Evolutionary conservation across 1,140 invertebrate genomes (phyloP), one percentile per base, ranked within the genome.

Genomic region (Helicoverpa zea): DNA sequence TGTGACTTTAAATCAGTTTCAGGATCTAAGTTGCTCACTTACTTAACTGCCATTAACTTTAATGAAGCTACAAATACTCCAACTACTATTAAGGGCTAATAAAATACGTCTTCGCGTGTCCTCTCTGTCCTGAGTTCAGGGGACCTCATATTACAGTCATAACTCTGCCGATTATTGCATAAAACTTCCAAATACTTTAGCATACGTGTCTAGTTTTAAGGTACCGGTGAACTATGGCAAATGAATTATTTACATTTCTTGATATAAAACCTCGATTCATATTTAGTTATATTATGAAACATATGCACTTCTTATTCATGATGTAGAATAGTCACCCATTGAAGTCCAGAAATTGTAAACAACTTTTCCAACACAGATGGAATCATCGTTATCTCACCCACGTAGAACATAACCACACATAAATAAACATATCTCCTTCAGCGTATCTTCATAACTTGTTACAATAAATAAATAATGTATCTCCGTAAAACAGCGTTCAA

Each of bases 1-100:
- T 54, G 68, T 72, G 68, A 72, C 68, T 72, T 72, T 72, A 72
- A 72, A 72, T 72, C 68, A 72, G 68, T 72, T 72, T 29, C 16
- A 52, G 49, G 49, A 72, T 72, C 52, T 52, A 72, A 72, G 18
- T 72, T 23, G 18, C 47, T 23, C 47, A 72, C 18, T 51, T 72
- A 72, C 68, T 72, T 72, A 72, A 72, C 49, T 30, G 47, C 47
- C 49, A 54, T 72, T 72, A 72, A 51, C 49, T 72, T 51, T 72
- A 52, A 72, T 72, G 49, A 72, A 51, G 52, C 68, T 54, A 72
- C 68, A 52, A 68, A 68, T 68, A 49, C 64, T 68, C 43, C n/a
- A 68, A 68, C 64, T 49, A 49, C 64, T 63, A n/a, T 16, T 68
- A 49, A 68, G 43, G 43, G 43, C 64, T 68, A 68, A 68, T 68